phyloP scores from a whole-genome alignment of 2,113 vertebrate species.

The Anarhynchus alexandrinus region DNA sequence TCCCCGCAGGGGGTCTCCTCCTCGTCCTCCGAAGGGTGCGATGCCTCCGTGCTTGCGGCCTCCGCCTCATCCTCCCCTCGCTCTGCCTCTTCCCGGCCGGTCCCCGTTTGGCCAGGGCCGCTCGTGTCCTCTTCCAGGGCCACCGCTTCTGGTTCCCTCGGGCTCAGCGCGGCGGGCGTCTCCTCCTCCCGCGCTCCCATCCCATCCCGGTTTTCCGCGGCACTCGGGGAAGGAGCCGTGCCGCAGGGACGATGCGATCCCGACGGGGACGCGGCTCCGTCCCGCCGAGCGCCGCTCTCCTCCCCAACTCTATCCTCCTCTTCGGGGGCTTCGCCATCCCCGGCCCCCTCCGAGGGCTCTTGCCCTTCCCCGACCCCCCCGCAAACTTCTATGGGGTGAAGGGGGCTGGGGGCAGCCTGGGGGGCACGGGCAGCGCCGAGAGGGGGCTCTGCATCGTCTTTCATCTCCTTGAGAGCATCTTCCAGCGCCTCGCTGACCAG shows the following conservation, averaged over 20 bases:
- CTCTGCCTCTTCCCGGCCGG: not conserved
- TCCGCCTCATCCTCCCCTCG: not conserved
- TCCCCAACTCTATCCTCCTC: not conserved
- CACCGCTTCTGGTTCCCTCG: not conserved
- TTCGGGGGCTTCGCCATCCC: rapidly evolving
- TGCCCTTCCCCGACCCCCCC: not conserved
- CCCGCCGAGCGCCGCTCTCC: no score
- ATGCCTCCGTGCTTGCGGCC: not conserved
- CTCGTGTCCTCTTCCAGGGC: not conserved
- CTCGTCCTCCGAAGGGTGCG: not conserved
- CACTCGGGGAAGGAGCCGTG: rapidly evolving
- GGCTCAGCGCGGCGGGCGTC: not conserved
- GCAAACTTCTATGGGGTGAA: not conserved
- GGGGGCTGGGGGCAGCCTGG: rapidly evolving
- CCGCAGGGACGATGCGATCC: rapidly evolving
- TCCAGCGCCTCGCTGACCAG: constrained; percentile 24
- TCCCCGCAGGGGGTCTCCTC: not conserved
- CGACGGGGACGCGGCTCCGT: no score
- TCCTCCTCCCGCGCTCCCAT: not conserved
- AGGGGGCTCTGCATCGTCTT: not conserved
- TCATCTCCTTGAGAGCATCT: not conserved
- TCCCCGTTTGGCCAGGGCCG: not conserved
- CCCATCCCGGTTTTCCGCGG: not conserved
- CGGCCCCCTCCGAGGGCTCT: not conserved
- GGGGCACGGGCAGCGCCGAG: rapidly evolving